Base-by-base conservation (phyloP, 2,888 invertebrate genomes). In the Chesias legatella region DNA sequence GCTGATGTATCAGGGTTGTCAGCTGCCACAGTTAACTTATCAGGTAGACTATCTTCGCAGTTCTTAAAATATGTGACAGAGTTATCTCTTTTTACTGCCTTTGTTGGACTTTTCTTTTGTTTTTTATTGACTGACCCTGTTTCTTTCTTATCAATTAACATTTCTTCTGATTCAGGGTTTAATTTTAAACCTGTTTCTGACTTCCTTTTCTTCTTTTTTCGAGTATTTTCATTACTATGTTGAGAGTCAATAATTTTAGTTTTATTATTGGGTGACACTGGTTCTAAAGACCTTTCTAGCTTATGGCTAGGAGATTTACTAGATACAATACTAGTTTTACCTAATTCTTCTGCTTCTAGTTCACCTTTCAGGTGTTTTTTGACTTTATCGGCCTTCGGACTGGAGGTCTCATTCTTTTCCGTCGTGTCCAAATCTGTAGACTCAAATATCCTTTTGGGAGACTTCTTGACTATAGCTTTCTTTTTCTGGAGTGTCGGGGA, bases 391-490 rank as follows among this genome's bases (percentile, higher is more conserved):
- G 77, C 78, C 43, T 79, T 79, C 0, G 83, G 79, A 43, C 81
- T 84, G 0, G 56, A 56, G 31, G 49, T 61, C 1, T 76, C 74
- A n/a, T 60, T 63, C 30, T 74, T 73, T 7, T 65, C 69, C 0
- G 73, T 71, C 1, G 55, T 47, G 32, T 85, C 83, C 42, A 79
- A 55, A 33, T 83, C 82, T 1, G 76, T 71, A 40, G 79, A 83
- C 50, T 83, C 64, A 32, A 88, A 88, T 56, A 88, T 88, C 43
- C 88, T 75, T 52, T 88, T 88, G 0, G 88, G 88, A 0, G 86
- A 85, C 43, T 86, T 88, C 48, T 88, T 88, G 3, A 80, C 71
- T 10, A 88, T 73, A 22, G 79, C 85, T 41, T 86, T 85, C 66
- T 85, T 88, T 33, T 84, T 88, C 49, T 81, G 83, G 51, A 77